Base-by-base conservation (phyloP, 2,113 vertebrate species). In the Galbula dea region DNA sequence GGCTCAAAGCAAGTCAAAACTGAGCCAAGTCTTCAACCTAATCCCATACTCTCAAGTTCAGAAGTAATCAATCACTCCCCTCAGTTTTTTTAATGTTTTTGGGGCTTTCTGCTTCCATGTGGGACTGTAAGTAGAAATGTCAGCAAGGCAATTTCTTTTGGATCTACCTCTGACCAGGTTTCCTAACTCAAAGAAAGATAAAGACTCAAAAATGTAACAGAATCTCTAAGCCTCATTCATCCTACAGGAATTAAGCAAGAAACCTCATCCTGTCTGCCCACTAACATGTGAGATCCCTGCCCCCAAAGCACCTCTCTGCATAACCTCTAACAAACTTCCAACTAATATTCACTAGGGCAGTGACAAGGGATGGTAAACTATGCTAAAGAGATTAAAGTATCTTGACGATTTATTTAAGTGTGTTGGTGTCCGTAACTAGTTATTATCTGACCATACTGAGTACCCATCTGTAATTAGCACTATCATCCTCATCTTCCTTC, bases 1-100 rank as follows among this genome's bases (percentile, higher is more conserved):
- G 73, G 80, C 72, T 92, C 85, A 93, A 77, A 84, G 54, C 37
- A 83, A 94, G 62, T 58, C 37, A 94, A 89, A 95, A 80, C 59
- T 14, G 52, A 95, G 79, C 41, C 80, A 74, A 85, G 43, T 29
- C 55, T 89, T 91, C 68, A 93, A 72, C 52, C 55, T 83, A 66
- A 85, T 58, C 68, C 26, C 34, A 39, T 51, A 49, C n/a, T 46
- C 71, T 30, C 54, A 57, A 76, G 62, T 67, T 88, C 72, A 91
- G 59, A 76, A 93, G 55, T 37, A 88, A 86, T 89, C 75, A 86
- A 85, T 93, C 67, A 69, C 34, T n/a, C 7, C 16, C 16, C 30
- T 29, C 46, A 19, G 1, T 10, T 63, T 84, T 91, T 83, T 69
- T 43, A 37, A 45, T 0, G 11, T 24, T 88, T n/a, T 62, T 86